These are phyloP conservation scores for Salticus scenicus DNA, from an alignment of 2,888 invertebrate species.

Conservation along the genomic window DNA sequence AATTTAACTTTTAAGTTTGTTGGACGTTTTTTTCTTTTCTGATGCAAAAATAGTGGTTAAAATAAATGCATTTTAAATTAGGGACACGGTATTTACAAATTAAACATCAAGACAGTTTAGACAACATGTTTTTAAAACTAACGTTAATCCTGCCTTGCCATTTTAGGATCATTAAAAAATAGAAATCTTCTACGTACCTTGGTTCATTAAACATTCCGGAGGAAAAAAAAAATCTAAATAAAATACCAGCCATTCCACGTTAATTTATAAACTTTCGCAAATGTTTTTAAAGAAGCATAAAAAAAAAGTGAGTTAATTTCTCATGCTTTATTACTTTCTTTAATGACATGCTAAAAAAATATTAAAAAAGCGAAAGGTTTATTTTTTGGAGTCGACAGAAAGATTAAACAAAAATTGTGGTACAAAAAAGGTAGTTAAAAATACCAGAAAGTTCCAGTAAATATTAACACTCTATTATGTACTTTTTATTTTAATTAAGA, in stretches of 20 bases:
- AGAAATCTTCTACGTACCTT: background rate
- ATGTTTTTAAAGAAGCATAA: background rate
- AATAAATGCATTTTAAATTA: no score
- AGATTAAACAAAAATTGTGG: background rate
- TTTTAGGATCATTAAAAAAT: background rate
- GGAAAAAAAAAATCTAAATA: background rate
- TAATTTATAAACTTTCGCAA: conserved; percentile 2
- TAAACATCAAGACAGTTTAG: no score
- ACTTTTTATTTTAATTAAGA: no score
- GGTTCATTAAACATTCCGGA: background rate
- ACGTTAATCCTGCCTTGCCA: background rate
- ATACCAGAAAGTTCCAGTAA: background rate
- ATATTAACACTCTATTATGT: background rate
- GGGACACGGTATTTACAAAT: no score
- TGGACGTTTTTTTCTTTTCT: no score
- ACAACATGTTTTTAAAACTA: no score
- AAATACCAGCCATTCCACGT: background rate
- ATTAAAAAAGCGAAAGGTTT: no score
- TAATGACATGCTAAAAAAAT: background rate
- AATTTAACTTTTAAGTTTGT: no score
- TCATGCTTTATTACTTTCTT: background rate
- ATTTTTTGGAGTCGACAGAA: background rate
- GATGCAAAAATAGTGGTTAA: no score
- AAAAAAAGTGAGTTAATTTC: background rate
- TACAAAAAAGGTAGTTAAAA: background rate